Evolutionary conservation across 30 jellyfish, hydroid and myxozoan genomes (phyloP).

Genomic region (Hydra vulgaris): DNA sequence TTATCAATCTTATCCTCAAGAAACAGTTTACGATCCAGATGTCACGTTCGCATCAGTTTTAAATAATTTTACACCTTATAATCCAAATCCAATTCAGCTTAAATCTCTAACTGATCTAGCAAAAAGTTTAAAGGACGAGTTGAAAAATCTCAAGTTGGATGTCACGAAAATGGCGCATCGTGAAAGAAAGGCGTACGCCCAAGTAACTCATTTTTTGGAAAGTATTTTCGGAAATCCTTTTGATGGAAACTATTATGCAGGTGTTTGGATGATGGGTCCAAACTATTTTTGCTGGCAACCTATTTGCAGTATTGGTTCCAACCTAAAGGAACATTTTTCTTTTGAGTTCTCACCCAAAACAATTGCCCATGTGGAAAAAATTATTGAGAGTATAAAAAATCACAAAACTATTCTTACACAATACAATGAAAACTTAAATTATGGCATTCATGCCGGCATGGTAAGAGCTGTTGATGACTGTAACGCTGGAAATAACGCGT

Average conservation of each 20-base stretch:
- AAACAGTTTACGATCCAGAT: constrained; percentile 58
- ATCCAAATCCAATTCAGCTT: constrained; percentile 52
- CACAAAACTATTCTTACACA: constrained; percentile 35
- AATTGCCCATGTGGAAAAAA: constrained; percentile 42
- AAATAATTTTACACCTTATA: constrained; percentile 63
- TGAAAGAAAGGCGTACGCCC: constrained; percentile 81
- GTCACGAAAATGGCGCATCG: constrained; percentile 38
- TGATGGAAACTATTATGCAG: constrained; percentile 81
- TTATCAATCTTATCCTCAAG: constrained; percentile 64
- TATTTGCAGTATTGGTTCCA: constrained; percentile 51
- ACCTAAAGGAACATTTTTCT: constrained; percentile 40
- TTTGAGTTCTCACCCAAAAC: constrained; percentile 39
- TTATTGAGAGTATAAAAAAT: constrained; percentile 36
- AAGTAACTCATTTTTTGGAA: constrained; percentile 64
- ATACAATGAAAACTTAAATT: constrained; percentile 51
- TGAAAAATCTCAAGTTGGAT: constrained; percentile 26
- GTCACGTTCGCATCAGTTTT: constrained; percentile 28
- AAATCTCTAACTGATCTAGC: constrained; percentile 67
- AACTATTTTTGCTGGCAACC: constrained; percentile 93
- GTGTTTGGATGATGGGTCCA: constrained; percentile 99
- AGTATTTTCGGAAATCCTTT: constrained; percentile 80
- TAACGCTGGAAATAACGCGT: constrained; percentile 57
- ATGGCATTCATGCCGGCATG: constrained; percentile 91
- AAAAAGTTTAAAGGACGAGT: constrained; percentile 27
- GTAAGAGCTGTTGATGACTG: constrained; percentile 78